These are phyloP conservation scores for Rhinopomastus cyanomelas DNA, from an alignment of 2,113 vertebrate genomes.

Conservation along the genomic window DNA sequence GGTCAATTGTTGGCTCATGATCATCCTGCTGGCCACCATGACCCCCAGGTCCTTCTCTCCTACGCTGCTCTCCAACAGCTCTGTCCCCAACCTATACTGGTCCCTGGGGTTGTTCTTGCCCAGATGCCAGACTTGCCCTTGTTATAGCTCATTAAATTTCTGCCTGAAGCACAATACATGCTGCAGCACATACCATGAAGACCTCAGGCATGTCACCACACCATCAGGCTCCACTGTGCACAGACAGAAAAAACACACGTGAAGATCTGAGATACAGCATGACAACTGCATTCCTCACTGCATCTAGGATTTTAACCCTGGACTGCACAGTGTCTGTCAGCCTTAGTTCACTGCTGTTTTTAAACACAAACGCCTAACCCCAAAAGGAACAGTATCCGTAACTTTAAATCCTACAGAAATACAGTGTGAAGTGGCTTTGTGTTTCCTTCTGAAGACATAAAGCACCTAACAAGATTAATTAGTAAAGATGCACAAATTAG, in stretches of 20 bases:
- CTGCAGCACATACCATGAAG: not conserved
- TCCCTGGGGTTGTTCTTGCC: too few species aligned
- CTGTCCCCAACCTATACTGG: too few species aligned
- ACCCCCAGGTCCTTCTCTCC: too few species aligned
- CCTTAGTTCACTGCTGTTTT: not conserved
- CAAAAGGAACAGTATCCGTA: not conserved
- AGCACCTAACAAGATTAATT: not conserved
- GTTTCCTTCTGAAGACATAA: not conserved
- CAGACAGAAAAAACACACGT: not conserved
- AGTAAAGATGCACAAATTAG: not conserved
- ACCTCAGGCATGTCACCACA: accelerated
- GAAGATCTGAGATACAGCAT: not conserved
- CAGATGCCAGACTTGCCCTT: too few species aligned
- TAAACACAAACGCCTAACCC: not conserved
- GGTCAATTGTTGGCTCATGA: too few species aligned
- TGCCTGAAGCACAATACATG: not conserved
- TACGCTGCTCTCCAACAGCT: too few species aligned
- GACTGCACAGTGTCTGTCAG: not conserved
- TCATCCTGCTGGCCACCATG: too few species aligned
- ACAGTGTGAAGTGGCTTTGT: not conserved
- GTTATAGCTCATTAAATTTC: too few species aligned
- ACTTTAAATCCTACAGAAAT: not conserved
- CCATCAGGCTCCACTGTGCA: not conserved
- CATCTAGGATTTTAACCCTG: not conserved
- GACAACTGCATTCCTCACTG: not conserved